Base-by-base conservation (phyloP, 2,888 invertebrate species). In the Biston betularia region DNA sequence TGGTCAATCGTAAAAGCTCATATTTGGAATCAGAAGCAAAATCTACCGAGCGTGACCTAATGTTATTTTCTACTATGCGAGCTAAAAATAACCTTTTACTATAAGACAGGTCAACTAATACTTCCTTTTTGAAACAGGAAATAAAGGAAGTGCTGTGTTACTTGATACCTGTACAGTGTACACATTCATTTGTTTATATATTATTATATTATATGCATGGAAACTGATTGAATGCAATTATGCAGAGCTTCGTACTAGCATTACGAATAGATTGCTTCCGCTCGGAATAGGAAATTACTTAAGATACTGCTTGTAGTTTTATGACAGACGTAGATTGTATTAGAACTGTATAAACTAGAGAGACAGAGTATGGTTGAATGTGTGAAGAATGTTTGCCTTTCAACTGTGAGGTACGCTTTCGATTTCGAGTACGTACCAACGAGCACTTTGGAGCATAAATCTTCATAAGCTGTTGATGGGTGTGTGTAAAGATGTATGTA, bases 61-160 rank as follows among this genome's bases (percentile, higher is more conserved):
- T 62, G 66, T 58, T 69, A 68, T 70, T 67, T 68, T 58, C 40
- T 65, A 40, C 50, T 38, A 59, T 54, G 52, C 24, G 53, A 68
- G 59, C 8, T 63, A 66, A 61, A 73, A 49, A 50, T 68, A 68
- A 72, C 72, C 73, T 70, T 70, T 68, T 44, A 24, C 49, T 55
- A 52, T 54, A 55, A 57, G 57, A 66, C 61, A 67, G 72, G 65
- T 74, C 70, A 68, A 53, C 49, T 56, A 55, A 42, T 42, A 72
- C 69, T 74, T 74, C 74, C 74, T 66, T 15, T 44, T 63, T n/a
- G 33, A 56, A 11, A 57, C 63, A 66, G 73, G 72, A 74, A 72
- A 24, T 66, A 6, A 24, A 62, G 67, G 68, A 69, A 70, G 60
- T 65, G 58, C 52, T 46, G 34, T 38, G 33, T 38, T 53, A 44